phyloP scores from a whole-genome alignment of 2,113 vertebrate genomes.

The Nothocercus nigrocapillus region DNA sequence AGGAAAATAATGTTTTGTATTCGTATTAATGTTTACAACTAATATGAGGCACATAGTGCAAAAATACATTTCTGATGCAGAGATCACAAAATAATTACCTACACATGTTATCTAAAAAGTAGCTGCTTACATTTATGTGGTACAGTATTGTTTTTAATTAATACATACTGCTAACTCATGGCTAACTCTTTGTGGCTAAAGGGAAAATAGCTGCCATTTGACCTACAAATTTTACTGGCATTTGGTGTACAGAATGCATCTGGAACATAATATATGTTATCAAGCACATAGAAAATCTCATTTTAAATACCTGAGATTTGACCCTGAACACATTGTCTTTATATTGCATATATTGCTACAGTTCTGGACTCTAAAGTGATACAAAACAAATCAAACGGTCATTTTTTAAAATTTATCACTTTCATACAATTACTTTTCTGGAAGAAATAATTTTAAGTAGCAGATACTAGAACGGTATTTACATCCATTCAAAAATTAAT shows the following conservation, averaged over 20 bases:
- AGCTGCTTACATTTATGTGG: slow-evolving; percentile 51
- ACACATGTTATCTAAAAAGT: slow-evolving; percentile 57
- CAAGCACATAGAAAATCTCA: not conserved
- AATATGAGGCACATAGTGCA: slow-evolving; percentile 90
- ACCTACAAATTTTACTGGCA: slow-evolving; percentile 32
- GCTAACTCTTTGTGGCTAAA: slow-evolving; percentile 36
- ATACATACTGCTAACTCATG: not conserved
- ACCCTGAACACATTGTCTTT: not conserved
- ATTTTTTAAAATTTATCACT: not conserved
- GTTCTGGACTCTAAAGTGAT: not conserved
- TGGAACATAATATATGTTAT: not conserved
- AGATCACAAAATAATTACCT: slow-evolving; percentile 81
- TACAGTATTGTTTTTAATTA: slow-evolving; percentile 32
- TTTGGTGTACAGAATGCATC: slow-evolving; percentile 37
- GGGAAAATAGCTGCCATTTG: slow-evolving; percentile 63
- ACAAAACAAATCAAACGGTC: not conserved
- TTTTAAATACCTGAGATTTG: slow-evolving; percentile 67
- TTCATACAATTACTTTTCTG: not conserved
- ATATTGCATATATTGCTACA: not conserved
- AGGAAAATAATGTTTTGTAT: slow-evolving; percentile 61
- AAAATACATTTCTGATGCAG: slow-evolving; percentile 93
- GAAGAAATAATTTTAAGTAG: not conserved
- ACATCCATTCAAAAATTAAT: not conserved
- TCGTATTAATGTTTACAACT: slow-evolving; percentile 67
- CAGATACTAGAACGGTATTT: not conserved